Percentiles rank a stretch among this genome's conserved stretches.
These are phyloP conservation scores for Polymixis flavicincta DNA, from an alignment of 2,888 invertebrate species.

Conservation along the genomic window DNA sequence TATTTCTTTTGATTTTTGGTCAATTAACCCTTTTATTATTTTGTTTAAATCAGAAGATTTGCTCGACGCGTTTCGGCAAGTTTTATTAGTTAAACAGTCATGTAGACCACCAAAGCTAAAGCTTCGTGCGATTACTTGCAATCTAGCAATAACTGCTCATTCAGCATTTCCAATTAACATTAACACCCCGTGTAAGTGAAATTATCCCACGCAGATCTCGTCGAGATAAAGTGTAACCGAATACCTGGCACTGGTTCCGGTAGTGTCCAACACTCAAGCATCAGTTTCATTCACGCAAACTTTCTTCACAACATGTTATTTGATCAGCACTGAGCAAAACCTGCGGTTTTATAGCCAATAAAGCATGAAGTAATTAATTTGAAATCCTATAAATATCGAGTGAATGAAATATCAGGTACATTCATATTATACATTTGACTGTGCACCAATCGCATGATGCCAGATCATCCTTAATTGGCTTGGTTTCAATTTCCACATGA, in stretches of 20 bases:
- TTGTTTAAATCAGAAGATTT: neutral
- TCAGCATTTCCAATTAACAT: conserved; percentile 9
- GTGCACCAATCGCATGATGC: conserved; percentile 41
- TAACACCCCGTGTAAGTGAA: conserved; percentile 58
- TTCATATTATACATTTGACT: conserved; percentile 23
- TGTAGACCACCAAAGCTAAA: neutral
- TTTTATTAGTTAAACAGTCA: neutral
- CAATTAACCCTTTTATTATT: no score
- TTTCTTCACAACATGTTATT: conserved; percentile 72
- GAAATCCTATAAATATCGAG: conserved; percentile 21
- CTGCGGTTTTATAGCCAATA: conserved; percentile 52
- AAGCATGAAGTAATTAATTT: conserved; percentile 45
- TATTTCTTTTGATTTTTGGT: no score
- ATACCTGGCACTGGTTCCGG: conserved; percentile 65
- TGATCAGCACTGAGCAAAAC: conserved; percentile 48
- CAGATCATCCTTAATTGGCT: conserved; percentile 64
- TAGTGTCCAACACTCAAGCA: conserved; percentile 66
- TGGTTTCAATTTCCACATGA: conserved; percentile 62
- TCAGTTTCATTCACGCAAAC: conserved; percentile 68
- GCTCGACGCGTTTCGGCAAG: neutral
- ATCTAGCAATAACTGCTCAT: neutral
- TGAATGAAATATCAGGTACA: conserved; percentile 35
- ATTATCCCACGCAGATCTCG: conserved; percentile 72
- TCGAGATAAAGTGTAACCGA: conserved; percentile 67
- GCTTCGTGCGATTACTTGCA: neutral